Conservation (phyloP, 53 echinoderm and acorn worm genomes). For the Holothuria leucospilota region DNA sequence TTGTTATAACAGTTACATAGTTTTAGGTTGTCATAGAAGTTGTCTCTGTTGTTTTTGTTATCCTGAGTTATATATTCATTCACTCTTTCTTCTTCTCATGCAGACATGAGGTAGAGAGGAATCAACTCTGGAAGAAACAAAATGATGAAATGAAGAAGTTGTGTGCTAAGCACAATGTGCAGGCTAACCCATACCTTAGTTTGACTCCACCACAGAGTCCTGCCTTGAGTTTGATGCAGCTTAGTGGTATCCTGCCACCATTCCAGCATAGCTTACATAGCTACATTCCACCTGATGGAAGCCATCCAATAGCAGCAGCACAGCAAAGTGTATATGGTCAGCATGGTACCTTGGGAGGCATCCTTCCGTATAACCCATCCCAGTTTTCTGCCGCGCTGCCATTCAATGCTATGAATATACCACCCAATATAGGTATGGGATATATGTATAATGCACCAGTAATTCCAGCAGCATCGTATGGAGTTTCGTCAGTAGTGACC, state of each 20-base stretch:
- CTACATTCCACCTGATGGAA: conserved; percentile 47
- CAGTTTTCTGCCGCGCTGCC: conserved; percentile 13
- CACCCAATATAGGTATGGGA: conserved; percentile 39
- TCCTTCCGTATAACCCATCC: conserved; percentile 24
- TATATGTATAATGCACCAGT: conserved; percentile 24
- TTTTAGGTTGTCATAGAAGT: too few relatives aligned
- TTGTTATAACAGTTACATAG: too few relatives aligned
- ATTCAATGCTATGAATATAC: conserved; percentile 31
- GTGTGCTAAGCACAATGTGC: conserved; percentile 14
- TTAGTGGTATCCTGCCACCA: conserved; percentile 23
- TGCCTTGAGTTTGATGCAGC: conserved; percentile 36
- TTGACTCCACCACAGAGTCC: conserved; percentile 44
- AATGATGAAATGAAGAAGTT: conserved; percentile 65
- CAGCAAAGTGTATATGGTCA: conserved; percentile 37
- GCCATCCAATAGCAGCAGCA: conserved; percentile 28
- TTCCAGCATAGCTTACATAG: conserved; percentile 22
- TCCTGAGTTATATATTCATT: too few relatives aligned
- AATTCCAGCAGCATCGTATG: conserved; percentile 16
- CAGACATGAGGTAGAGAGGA: conserved; percentile 72
- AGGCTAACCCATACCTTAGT: conserved; percentile 40
- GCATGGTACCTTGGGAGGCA: conserved; percentile 13
- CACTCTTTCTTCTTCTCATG: neutral
- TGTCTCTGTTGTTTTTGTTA: too few relatives aligned
- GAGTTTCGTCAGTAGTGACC: conserved; percentile 4
- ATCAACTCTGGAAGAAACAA: conserved; percentile 59